Evolutionary conservation across 2,888 invertebrate species (phyloP), one percentile per base, ranked within the genome.

Genomic region (Drosophila maculinotata): DNA sequence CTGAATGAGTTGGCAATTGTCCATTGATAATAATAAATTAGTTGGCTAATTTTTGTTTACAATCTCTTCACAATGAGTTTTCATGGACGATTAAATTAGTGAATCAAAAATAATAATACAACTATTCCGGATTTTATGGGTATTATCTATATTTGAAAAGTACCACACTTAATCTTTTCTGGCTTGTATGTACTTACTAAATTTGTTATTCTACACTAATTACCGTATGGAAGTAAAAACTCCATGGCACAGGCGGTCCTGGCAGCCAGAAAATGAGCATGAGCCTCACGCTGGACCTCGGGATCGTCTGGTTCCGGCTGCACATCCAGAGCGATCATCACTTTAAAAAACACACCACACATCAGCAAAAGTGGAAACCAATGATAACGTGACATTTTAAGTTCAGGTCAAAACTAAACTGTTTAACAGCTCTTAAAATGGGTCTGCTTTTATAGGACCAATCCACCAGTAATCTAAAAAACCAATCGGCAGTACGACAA

Each of bases 211-310:
- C 10, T 9, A 20, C 9, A 9, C 9, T 3, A 20, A 58, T 63
- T 45, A 80, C 79, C 69, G 44, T 80, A 80, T 6, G 81, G 78
- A 12, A 84, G 14, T 3, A 65, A 33, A 17, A 76, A 67, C 8
- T 86, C 70, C 20, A 62, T 31, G 6, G 85, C 81, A 41, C 83
- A 82, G 1, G 45, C 59, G 20, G 39, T 56, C 1, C 68, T 56
- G 4, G 51, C 63, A 7, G 23, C 25, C 15, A 49, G 45, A 4
- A 85, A 80, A 30, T 31, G 39, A 1, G 48, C 47, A 45, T 84
- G 81, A 28, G 35, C 53, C 23, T 59, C 45, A 0, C 23, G 39
- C 31, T 80, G 85, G 5, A 75, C 17, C n/a, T 77, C 67, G 8
- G 79, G 67, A 56, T 47, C 38, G 33, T 80, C 85, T 1, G 68